A percentile compares a stretch with the other conserved stretches of the same genome.
phyloP scores from a whole-genome alignment of 2,113 vertebrate genomes.

The Cryptotis parvus region DNA sequence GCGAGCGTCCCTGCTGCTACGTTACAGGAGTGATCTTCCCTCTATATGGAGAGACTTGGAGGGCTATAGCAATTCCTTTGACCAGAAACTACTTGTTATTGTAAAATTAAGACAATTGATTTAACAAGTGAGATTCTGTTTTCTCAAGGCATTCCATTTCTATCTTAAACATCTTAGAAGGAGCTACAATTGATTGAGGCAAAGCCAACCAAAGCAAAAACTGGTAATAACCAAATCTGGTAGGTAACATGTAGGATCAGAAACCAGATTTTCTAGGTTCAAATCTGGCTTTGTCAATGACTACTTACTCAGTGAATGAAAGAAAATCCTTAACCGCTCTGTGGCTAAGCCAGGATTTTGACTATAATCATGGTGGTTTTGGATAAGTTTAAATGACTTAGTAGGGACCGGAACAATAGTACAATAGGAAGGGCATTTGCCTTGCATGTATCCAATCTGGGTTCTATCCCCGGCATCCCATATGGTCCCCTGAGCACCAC shows the following conservation, averaged over 20 bases:
- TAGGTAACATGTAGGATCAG: neutral
- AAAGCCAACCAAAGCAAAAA: neutral
- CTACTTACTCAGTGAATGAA: neutral
- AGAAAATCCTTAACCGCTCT: neutral
- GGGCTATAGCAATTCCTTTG: neutral
- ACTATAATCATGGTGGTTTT: too few relatives aligned
- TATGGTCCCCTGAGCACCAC: too few relatives aligned
- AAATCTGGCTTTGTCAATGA: neutral
- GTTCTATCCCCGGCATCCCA: too few relatives aligned
- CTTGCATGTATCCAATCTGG: too few relatives aligned
- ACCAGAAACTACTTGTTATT: neutral
- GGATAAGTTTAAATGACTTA: too few relatives aligned
- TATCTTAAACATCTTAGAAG: neutral
- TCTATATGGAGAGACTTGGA: neutral
- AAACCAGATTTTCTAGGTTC: neutral
- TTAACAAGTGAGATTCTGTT: neutral
- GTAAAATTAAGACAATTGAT: constrained; percentile 30
- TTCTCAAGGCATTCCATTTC: neutral
- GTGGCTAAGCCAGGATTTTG: neutral
- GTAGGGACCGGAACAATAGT: too few relatives aligned
- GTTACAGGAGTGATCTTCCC: neutral
- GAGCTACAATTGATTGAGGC: neutral
- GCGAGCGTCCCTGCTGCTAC: too few relatives aligned
- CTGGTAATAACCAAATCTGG: neutral
- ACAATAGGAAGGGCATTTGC: too few relatives aligned